These are phyloP conservation scores for Vanacampus margaritifer DNA, from an alignment of 2,113 vertebrate genomes.

Conservation along the genomic window DNA sequence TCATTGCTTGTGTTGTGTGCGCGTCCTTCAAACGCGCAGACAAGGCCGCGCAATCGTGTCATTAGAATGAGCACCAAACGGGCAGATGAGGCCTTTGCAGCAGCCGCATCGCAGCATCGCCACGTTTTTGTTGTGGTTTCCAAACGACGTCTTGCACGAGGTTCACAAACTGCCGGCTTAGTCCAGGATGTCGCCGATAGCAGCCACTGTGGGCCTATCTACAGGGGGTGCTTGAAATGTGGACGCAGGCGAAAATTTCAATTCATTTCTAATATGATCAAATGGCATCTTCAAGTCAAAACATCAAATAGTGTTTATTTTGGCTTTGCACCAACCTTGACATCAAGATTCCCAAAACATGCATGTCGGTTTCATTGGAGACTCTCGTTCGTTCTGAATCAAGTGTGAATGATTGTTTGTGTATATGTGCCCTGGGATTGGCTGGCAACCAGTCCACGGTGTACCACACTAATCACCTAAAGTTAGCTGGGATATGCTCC, in stretches of 20 bases:
- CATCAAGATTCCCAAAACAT: too few relatives aligned
- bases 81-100: slow-evolving; percentile 6
- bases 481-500: neutral
- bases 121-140: slow-evolving; percentile 1
- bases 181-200: neutral
- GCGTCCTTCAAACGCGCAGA: slow-evolving; percentile 34
- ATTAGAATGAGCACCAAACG: neutral
- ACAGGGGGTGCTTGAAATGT: neutral
- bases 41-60: neutral
- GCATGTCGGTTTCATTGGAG: neutral
- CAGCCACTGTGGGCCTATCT: neutral
- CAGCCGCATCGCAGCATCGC: neutral
- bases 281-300: too few relatives aligned
- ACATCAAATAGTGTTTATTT: too few relatives aligned
- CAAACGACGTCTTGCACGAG: neutral
- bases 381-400: neutral
- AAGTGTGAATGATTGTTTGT: neutral
- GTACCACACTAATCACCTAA: neutral
- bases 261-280: too few relatives aligned
- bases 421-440: neutral
- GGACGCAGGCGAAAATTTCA: neutral
- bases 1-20: neutral
- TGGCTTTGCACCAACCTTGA: too few relatives aligned
- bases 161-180: neutral
- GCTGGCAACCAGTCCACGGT: neutral